These are phyloP conservation scores for Acrossocheilus wenchowensis DNA, from an alignment of 2,797 vertebrate genomes.

Conservation along the genomic window DNA sequence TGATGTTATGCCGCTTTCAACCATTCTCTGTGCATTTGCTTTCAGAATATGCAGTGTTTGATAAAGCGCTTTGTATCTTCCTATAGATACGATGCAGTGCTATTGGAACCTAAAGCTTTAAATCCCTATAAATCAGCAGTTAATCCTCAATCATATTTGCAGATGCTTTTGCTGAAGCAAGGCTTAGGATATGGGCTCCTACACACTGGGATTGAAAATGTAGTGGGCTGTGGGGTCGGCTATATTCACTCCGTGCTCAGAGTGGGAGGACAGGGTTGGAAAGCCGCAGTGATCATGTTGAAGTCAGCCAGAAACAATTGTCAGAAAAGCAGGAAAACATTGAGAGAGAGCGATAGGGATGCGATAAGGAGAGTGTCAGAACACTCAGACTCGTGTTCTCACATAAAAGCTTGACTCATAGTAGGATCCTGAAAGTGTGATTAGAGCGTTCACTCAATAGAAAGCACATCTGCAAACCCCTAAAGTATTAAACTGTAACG, in stretches of 20 bases:
- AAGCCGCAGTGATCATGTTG: slow-evolving; percentile 65
- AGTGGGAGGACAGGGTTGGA: slow-evolving; percentile 69
- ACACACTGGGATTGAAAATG: slow-evolving; percentile 72
- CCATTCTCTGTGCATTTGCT: slow-evolving; percentile 48
- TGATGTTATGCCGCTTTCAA: slow-evolving; percentile 63
- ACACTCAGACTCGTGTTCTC: slow-evolving; percentile 33
- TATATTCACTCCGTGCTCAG: slow-evolving; percentile 64
- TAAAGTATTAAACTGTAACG: not conserved
- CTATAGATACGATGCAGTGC: not conserved
- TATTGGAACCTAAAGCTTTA: slow-evolving; percentile 1
- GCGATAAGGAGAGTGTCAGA: slow-evolving; percentile 43
- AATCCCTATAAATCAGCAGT: slow-evolving; percentile 29
- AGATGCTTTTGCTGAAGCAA: slow-evolving; percentile 4
- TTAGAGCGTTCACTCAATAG: not conserved
- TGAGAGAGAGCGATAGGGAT: slow-evolving; percentile 36
- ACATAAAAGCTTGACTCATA: slow-evolving; percentile 13
- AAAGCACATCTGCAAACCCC: slow-evolving; percentile 14
- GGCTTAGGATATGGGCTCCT: slow-evolving; percentile 50
- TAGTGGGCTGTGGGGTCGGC: slow-evolving; percentile 67
- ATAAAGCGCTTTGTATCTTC: not conserved
- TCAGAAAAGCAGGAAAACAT: slow-evolving; percentile 56
- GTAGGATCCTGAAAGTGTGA: slow-evolving; percentile 15
- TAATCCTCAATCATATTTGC: slow-evolving; percentile 11
- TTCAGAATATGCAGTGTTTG: slow-evolving; percentile 52
- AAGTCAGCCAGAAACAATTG: slow-evolving; percentile 60